A percentile compares a stretch with the other conserved stretches of the same genome.
Evolutionary conservation across 2,797 vertebrate species (phyloP).

Genomic region (Xiphorhynchus erythropygius): DNA sequence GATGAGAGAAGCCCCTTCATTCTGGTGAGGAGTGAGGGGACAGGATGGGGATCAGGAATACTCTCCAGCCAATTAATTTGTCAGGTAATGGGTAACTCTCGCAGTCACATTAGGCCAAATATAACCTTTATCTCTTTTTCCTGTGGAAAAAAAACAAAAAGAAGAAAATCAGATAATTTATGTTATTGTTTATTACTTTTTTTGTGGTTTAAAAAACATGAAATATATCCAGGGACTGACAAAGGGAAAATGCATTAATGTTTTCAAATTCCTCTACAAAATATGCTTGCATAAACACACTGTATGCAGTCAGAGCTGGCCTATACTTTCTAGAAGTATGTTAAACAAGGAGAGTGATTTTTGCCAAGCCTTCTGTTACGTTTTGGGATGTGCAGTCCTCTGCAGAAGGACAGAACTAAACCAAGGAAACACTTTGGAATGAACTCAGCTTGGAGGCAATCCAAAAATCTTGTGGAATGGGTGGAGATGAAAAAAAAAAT

Average conservation of each 20-base stretch:
- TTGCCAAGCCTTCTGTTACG: constrained; percentile 32
- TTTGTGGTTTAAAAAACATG: background rate
- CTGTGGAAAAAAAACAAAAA: background rate
- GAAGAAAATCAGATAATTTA: background rate
- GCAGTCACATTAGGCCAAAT: background rate
- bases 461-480: constrained; percentile 56
- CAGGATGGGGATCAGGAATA: background rate
- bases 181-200: background rate
- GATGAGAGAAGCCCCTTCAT: background rate
- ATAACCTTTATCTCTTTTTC: background rate
- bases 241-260: constrained; percentile 11
- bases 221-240: background rate
- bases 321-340: constrained; percentile 8
- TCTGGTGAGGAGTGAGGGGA: background rate
- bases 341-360: constrained; percentile 27
- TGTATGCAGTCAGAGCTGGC: constrained; percentile 9
- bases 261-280: constrained; percentile 44
- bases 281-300: constrained; percentile 41
- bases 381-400: constrained; percentile 16
- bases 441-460: constrained; percentile 10
- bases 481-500: background rate
- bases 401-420: constrained; percentile 28
- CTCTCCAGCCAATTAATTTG: background rate
- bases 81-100: background rate
- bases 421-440: constrained; percentile 31